Evolutionary conservation across 2,797 vertebrate species (phyloP).

Genomic region (Enteromius mattozi): DNA sequence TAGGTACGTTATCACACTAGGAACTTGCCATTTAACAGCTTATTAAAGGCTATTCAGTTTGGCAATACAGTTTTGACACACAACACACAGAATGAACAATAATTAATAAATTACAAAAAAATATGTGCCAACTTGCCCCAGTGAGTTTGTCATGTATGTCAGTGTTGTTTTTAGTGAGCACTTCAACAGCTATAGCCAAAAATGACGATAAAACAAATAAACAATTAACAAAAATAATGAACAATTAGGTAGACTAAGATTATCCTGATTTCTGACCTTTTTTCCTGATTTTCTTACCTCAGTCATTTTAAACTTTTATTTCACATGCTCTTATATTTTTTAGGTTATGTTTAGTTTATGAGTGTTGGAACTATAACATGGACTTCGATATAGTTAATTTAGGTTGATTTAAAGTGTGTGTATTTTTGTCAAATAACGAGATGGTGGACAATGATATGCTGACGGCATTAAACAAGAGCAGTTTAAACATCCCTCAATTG

Average conservation of each 20-base stretch:
- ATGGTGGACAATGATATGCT: background rate
- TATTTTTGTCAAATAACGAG: slow-evolving; percentile 10
- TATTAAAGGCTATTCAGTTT: too few relatives aligned
- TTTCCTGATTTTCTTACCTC: background rate
- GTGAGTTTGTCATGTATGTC: too few relatives aligned
- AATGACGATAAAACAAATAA: background rate
- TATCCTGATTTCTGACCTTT: background rate
- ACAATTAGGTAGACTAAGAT: background rate
- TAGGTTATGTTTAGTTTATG: background rate
- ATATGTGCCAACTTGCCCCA: background rate
- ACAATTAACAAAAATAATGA: too few relatives aligned
- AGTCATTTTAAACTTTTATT: background rate
- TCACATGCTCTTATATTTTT: background rate
- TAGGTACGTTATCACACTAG: background rate
- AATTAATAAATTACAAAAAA: background rate
- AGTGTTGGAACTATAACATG: background rate
- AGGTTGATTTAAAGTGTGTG: background rate
- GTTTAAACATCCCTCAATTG: slow-evolving; percentile 47
- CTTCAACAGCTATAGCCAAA: background rate
- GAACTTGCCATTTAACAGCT: background rate
- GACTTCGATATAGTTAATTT: background rate
- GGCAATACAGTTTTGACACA: background rate
- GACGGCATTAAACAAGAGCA: background rate
- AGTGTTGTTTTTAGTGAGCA: background rate
- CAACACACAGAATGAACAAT: background rate